Percentiles rank a stretch among this genome's conserved stretches.
phyloP scores from a whole-genome alignment of 1,140 invertebrate genomes.

The Dysdera silvatica region DNA sequence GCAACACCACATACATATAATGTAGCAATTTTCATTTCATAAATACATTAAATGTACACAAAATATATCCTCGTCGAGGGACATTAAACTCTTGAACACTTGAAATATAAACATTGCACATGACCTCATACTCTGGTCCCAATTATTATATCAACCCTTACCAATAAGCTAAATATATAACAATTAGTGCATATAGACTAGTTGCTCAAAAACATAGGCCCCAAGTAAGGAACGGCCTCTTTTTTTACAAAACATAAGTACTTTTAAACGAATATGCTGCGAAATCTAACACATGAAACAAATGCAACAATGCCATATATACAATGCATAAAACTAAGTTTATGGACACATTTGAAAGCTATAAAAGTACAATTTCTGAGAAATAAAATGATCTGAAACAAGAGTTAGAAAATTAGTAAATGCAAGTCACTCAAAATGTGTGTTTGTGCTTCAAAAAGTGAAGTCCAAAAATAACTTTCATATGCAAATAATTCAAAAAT shows the following conservation, averaged over 20 bases:
- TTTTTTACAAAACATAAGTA: slow-evolving; percentile 30
- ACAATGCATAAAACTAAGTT: slow-evolving; percentile 24
- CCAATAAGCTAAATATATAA: slow-evolving; percentile 29
- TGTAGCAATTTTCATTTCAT: neutral
- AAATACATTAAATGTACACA: neutral
- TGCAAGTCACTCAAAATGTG: no score
- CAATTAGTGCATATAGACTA: slow-evolving; percentile 30
- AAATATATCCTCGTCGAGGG: slow-evolving; percentile 12
- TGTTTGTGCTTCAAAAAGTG: no score
- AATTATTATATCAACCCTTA: slow-evolving; percentile 26
- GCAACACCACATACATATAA: neutral
- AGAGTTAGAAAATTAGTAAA: no score
- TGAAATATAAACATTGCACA: slow-evolving; percentile 28
- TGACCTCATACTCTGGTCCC: slow-evolving; percentile 24
- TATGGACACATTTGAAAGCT: no score
- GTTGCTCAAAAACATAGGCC: slow-evolving; percentile 25
- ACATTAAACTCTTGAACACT: slow-evolving; percentile 7
- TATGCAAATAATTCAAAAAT: no score
- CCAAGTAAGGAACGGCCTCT: slow-evolving; percentile 23
- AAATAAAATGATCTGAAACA: no score
- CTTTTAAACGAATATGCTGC: slow-evolving; percentile 22
- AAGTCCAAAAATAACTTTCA: no score
- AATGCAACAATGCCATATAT: slow-evolving; percentile 18
- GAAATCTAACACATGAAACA: slow-evolving; percentile 18
- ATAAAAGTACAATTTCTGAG: no score